A percentile compares a stretch with the other conserved stretches of the same genome.
Evolutionary conservation across 1,140 invertebrate species (phyloP).

Genomic region (Pogonognathellus flavescens): DNA sequence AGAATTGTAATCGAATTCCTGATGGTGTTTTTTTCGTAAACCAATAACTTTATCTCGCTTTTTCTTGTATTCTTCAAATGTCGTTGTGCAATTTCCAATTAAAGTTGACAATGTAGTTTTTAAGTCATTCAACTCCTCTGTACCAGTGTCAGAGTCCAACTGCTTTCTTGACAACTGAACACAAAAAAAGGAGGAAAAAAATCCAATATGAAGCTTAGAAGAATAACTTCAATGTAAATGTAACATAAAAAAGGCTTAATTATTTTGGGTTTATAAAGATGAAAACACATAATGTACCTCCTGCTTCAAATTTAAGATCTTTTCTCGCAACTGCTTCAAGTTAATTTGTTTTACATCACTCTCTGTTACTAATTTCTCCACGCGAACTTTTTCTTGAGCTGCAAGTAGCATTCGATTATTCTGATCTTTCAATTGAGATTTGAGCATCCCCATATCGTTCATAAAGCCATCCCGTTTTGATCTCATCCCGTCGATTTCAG

Average conservation of each 20-base stretch:
- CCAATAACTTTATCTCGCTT: slow-evolving; percentile 72
- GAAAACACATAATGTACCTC: slow-evolving; percentile 74
- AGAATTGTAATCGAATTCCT: slow-evolving; percentile 67
- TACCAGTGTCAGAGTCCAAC: slow-evolving; percentile 59
- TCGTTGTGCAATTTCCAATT: slow-evolving; percentile 71
- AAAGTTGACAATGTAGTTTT: slow-evolving; percentile 63
- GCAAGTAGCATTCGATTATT: slow-evolving; percentile 81
- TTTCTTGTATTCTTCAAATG: slow-evolving; percentile 76
- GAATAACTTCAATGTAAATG: too few relatives aligned
- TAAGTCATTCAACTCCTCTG: slow-evolving; percentile 61
- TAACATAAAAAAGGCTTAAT: too few relatives aligned
- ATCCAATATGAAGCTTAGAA: not conserved
- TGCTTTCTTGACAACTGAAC: slow-evolving; percentile 66
- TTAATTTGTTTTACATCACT: slow-evolving; percentile 80
- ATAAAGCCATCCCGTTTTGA: slow-evolving; percentile 89
- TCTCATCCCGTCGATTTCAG: slow-evolving; percentile 96
- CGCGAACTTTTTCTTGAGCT: slow-evolving; percentile 85
- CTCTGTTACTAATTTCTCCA: slow-evolving; percentile 78
- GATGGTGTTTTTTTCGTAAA: slow-evolving; percentile 66
- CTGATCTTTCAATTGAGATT: slow-evolving; percentile 86
- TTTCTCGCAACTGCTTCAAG: slow-evolving; percentile 87
- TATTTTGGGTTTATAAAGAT: not conserved
- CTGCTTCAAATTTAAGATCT: slow-evolving; percentile 76
- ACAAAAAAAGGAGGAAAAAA: too few relatives aligned
- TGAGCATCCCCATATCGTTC: slow-evolving; percentile 88